Percentiles rank a stretch among this genome's conserved stretches.
These are phyloP conservation scores for Lineus longissimus DNA, from an alignment of 1,140 invertebrate species.

Conservation along the genomic window DNA sequence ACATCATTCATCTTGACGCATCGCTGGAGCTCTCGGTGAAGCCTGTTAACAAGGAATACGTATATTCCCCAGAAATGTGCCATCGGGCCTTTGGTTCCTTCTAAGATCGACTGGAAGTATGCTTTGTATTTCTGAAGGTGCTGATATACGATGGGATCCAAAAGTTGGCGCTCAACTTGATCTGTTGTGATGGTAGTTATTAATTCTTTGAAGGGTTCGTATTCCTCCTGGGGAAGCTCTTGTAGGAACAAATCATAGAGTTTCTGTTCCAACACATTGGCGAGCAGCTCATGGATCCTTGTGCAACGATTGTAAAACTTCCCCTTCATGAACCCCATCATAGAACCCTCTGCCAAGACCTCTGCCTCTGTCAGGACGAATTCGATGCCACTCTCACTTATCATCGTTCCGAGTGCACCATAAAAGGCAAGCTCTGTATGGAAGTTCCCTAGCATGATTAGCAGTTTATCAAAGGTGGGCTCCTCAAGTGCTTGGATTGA, in stretches of 20 bases:
- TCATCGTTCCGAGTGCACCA: not conserved
- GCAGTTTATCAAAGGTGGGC: not conserved
- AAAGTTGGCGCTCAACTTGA: too few relatives aligned
- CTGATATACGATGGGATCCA: too few relatives aligned
- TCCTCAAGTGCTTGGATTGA: not conserved
- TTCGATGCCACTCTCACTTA: not conserved
- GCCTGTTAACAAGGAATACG: too few relatives aligned
- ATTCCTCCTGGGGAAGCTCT: not conserved
- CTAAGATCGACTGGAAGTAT: too few relatives aligned
- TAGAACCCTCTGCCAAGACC: slow-evolving; percentile 1
- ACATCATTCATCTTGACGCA: too few relatives aligned
- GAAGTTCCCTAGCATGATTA: not conserved
- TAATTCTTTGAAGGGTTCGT: not conserved
- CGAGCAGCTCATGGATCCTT: not conserved
- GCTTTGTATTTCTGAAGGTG: too few relatives aligned
- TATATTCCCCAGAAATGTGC: too few relatives aligned
- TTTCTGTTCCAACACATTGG: slow-evolving; percentile 5
- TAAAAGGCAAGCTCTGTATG: slow-evolving; percentile 1
- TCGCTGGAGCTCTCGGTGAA: too few relatives aligned
- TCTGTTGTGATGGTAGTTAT: not conserved
- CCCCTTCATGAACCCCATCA: slow-evolving; percentile 3
- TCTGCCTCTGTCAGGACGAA: not conserved
- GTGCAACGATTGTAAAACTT: slow-evolving; percentile 9
- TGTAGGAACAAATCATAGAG: not conserved
- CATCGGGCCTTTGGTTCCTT: too few relatives aligned